A percentile compares a stretch with the other conserved stretches of the same genome.
These are phyloP conservation scores for Anastatus disparis DNA, from an alignment of 1,140 invertebrate genomes.

Conservation along the genomic window DNA sequence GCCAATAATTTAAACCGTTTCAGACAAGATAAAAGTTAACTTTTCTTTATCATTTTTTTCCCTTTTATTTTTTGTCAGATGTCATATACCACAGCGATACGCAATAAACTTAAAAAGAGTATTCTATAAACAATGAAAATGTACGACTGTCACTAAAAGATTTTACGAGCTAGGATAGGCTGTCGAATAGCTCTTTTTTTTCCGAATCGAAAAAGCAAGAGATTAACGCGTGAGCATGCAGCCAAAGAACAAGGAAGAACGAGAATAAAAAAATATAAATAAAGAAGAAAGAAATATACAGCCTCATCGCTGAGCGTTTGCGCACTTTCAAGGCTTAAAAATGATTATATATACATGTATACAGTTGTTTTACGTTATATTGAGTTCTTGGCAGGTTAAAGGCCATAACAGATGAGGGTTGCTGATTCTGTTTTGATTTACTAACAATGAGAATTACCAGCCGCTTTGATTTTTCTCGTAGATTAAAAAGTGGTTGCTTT, in stretches of 20 bases:
- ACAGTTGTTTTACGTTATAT: conserved; percentile 24
- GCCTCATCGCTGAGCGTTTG: background rate
- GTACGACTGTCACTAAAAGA: background rate
- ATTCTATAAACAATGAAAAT: conserved; percentile 3
- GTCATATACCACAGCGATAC: too few species aligned
- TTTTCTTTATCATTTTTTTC: too few species aligned
- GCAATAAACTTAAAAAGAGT: too few species aligned
- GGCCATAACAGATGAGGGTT: conserved; percentile 41
- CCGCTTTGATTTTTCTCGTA: background rate
- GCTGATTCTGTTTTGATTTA: conserved; percentile 47
- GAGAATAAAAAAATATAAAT: too few species aligned
- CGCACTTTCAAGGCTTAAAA: too few species aligned
- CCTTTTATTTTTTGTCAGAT: too few species aligned
- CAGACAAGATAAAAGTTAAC: too few species aligned
- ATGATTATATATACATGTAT: too few species aligned
- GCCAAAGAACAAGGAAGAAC: background rate
- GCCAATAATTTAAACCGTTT: too few species aligned
- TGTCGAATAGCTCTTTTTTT: background rate
- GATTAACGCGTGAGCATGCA: background rate
- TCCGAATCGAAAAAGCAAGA: background rate
- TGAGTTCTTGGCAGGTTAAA: conserved; percentile 41
- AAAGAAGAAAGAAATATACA: background rate
- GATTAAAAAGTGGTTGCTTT: background rate
- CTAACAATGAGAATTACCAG: conserved; percentile 21
- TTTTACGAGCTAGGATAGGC: background rate